phyloP scores from a whole-genome alignment of 2,797 vertebrate species.

The Steatocranus sp. region DNA sequence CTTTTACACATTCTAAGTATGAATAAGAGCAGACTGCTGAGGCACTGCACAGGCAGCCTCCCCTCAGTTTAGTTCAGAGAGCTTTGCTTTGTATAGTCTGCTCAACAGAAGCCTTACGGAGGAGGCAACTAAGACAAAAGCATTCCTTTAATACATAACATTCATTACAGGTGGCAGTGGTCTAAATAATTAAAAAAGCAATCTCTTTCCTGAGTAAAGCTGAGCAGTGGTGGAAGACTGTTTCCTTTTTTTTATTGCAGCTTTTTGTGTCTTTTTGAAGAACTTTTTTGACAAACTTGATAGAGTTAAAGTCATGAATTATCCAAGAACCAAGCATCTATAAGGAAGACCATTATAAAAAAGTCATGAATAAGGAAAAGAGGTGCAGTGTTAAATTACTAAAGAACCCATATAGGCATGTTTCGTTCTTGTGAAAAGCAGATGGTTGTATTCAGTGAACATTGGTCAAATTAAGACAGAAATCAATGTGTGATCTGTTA shows the following conservation, averaged over 20 bases:
- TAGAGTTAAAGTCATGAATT: not conserved
- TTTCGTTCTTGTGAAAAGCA: not conserved
- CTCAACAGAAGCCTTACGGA: not conserved
- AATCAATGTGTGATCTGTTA: not conserved
- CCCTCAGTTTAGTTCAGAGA: not conserved
- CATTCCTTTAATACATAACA: not conserved
- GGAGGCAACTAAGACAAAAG: not conserved
- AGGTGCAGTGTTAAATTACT: not conserved
- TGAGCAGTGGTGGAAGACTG: not conserved
- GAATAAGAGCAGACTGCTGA: not conserved
- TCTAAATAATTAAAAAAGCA: not conserved
- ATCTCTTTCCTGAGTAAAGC: not conserved
- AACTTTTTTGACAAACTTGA: not conserved
- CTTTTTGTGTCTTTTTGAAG: not conserved
- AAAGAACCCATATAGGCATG: not conserved
- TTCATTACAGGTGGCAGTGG: not conserved
- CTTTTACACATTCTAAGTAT: not conserved
- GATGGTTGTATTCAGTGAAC: not conserved
- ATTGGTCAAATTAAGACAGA: not conserved
- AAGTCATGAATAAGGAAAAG: not conserved
- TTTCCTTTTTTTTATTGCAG: not conserved
- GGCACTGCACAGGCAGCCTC: not conserved
- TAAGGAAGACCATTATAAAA: rapidly evolving
- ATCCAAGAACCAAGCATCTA: not conserved
- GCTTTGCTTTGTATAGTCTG: not conserved